Percentiles rank a stretch among this genome's conserved stretches.
These are phyloP conservation scores for Stichopus horrens DNA, from an alignment of 53 echinoderm and acorn worm species.

Conservation along the genomic window DNA sequence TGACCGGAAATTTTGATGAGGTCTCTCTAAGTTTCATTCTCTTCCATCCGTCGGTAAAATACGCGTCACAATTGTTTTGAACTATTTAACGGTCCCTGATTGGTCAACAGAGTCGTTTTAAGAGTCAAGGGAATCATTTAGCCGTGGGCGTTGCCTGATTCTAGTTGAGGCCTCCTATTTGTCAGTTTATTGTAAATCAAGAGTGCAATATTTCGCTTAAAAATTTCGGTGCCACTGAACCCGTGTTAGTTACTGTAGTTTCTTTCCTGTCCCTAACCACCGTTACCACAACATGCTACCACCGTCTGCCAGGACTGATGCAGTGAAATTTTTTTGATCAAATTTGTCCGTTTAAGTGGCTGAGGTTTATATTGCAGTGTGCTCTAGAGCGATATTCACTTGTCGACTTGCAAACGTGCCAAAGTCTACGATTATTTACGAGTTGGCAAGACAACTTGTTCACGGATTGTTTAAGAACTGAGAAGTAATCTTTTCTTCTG, in stretches of 20 bases:
- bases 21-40: conserved; percentile 22
- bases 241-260: conserved; percentile 1
- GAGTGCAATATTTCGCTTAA: conserved; percentile 21
- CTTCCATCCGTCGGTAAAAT: conserved; percentile 5
- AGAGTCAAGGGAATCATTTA: conserved; percentile 12
- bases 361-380: conserved; percentile 36
- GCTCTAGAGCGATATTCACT: neutral
- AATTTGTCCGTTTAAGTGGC: conserved; percentile 30
- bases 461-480: too few relatives aligned
- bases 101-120: neutral
- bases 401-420: conserved; percentile 10
- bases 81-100: conserved; percentile 30
- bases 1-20: conserved; percentile 45
- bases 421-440: neutral
- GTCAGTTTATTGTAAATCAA: conserved; percentile 19
- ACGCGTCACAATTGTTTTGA: conserved; percentile 36
- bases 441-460: too few relatives aligned
- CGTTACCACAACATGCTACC: conserved; percentile 28
- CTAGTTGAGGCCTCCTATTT: conserved; percentile 37
- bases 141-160: conserved; percentile 37
- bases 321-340: conserved; percentile 13
- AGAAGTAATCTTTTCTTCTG: neutral
- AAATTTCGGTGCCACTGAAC: conserved; percentile 29
- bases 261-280: neutral
- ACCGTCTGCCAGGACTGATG: conserved; percentile 17